Percentiles rank a stretch among this genome's conserved stretches.
Conservation (phyloP, 30 jellyfish, hydroid and myxozoan genomes). For the Chrysaora quinquecirrha region DNA sequence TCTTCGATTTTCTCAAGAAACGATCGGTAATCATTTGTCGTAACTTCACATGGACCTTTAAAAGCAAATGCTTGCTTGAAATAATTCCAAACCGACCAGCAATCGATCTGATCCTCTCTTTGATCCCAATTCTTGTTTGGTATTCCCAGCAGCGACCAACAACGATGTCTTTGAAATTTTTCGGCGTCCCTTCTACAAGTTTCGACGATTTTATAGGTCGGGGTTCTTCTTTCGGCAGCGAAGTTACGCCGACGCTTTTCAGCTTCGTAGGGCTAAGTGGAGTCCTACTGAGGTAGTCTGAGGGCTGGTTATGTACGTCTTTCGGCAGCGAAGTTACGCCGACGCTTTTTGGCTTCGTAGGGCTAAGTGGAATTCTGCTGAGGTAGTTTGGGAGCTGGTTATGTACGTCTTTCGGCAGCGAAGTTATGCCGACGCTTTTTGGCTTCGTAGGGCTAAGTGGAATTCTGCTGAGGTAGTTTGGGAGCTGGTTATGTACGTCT, state of each 20-base stretch:
- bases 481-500: too few species aligned
- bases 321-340: background rate
- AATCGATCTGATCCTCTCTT: conserved; percentile 65
- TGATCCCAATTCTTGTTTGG: conserved; percentile 67
- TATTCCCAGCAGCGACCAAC: conserved; percentile 96
- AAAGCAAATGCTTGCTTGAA: conserved; percentile 82
- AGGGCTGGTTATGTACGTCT: background rate
- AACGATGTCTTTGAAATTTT: conserved; percentile 75
- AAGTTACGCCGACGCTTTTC: too few species aligned
- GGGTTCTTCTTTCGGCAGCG: conserved; percentile 21
- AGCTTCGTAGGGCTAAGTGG: background rate
- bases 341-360: background rate
- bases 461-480: too few species aligned
- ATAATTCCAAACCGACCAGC: conserved; percentile 79
- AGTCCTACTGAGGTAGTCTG: background rate
- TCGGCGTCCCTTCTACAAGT: conserved; percentile 74
- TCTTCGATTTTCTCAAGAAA: conserved; percentile 83
- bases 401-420: background rate
- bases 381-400: too few species aligned
- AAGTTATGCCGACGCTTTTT: background rate
- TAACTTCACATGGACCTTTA: conserved; percentile 92
- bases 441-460: background rate
- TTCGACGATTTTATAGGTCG: conserved; percentile 49
- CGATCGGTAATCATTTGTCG: conserved; percentile 56
- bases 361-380: background rate